Evolutionary conservation across 35 echinoderm and acorn worm genomes (phyloP), one percentile per base, ranked within the genome.

Genomic region (Heliocidaris tuberculata): DNA sequence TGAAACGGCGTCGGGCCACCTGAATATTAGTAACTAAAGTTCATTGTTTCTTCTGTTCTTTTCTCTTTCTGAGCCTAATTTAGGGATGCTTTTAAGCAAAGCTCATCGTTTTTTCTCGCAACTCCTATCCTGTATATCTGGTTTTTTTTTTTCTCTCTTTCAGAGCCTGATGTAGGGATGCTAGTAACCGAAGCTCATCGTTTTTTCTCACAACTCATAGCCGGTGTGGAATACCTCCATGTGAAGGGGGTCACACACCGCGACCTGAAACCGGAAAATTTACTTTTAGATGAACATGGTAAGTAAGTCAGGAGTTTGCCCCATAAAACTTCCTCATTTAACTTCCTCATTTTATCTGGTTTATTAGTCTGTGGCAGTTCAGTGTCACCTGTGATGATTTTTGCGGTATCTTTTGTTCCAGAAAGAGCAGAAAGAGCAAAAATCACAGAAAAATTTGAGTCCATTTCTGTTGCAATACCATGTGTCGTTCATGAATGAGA

Each of bases 221-320:
- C 61, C 19, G 98, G 97, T 61, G 97, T 97, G 0, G 97, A 99
- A 24, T 97, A 97, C 70, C 93, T 97, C 13, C 97, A 97, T 93
- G 61, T 24, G 24, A 99, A 96, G 86, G 97, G 98, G 59, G 97
- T 97, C 52, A 96, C 98, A 59, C 98, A 99, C 85, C 61, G 98
- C 94, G 98, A 99, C 59, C 94, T 99, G 4, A 99, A 99, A 90
- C 98, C 98, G 94, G 98, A 99, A 94, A 97, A 99, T 71, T 52
- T 99, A 9, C 97, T 99, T 5, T 71, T 99, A 86, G 97, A 99
- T 99, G 98, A 96, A 78, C 85, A 95, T 86, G 97, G 98, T 99
- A 90, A n/a, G n/a, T n/a, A n/a, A 96, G 95, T 88, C 31, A 6
- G 59, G 24, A 86, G 48, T 15, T 93, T 47, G 5, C 31, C 13